Base-by-base conservation (phyloP, 2,113 vertebrate species). In the Murina feae region DNA sequence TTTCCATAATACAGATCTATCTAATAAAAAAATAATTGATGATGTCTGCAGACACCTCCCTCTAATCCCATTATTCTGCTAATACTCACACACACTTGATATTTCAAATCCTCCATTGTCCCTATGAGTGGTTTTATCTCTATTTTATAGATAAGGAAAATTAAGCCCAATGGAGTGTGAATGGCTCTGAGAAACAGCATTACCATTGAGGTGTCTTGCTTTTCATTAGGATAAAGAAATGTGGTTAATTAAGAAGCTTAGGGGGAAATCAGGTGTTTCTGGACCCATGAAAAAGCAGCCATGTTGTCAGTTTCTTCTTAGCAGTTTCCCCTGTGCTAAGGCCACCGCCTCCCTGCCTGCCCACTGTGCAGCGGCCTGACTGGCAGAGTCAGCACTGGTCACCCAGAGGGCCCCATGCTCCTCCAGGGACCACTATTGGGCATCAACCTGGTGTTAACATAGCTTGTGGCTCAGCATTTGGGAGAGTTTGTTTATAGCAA, bases 141-240 rank as follows among this genome's bases (percentile, higher is more conserved):
- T 13, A 30, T 84, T 49, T 65, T 82, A 25, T 8, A 42, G 49
- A 37, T 49, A 69, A 14, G 42, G 23, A 76, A 80, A 91, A 87
- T 79, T 80, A 95, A 83, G 9, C 32, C 28, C 42, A 89, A 4
- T 37, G 18, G 17, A 76, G 6, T 65, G 6, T 65, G 23, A 83
- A 42, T 63, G 65, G 51, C 42, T 68, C 21, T 83, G 23, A 89
- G 75, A 47, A 80, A 76, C 20, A 76, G 9, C 12, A 12, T 53
- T 68, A 80, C 60, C 25, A 17, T 6, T 23, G 9, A 76, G 6
- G 10, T 60, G 58, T 63, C 65, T 58, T 51, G 66, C 47, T 37
- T 95, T 96, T 79, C 47, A 18, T n/a, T 83, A 87, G 13, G 35
- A 84, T 91, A 76, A 89, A 86, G 53, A 95, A 93, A 49, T 35